These are phyloP conservation scores for Trachythela sp. DNA, from an alignment of 64 coral and sea anemone species.

Conservation along the genomic window DNA sequence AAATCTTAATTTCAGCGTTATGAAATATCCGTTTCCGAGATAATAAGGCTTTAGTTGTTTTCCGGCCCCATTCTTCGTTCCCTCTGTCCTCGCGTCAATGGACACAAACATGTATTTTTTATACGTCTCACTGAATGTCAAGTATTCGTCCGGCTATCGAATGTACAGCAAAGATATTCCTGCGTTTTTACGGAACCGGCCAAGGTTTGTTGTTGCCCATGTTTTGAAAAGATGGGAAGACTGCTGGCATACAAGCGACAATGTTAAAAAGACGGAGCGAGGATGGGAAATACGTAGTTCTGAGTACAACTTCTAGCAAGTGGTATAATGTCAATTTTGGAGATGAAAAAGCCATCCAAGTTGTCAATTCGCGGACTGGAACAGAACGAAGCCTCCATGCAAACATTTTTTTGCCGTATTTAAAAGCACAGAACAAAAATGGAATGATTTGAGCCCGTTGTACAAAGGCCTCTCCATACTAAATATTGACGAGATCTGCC, in stretches of 20 bases:
- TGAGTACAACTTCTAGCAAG: background rate
- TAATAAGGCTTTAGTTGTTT: background rate
- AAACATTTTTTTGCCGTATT: background rate
- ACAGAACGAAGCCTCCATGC: background rate
- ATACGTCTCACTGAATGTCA: background rate
- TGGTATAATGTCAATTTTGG: background rate
- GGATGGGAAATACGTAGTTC: background rate
- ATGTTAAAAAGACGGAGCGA: background rate
- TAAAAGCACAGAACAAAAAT: background rate
- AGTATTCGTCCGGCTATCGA: background rate
- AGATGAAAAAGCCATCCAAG: background rate
- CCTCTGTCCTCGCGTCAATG: no score
- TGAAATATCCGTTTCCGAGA: background rate
- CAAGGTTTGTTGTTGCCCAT: background rate
- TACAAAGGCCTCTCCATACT: background rate
- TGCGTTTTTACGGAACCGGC: background rate
- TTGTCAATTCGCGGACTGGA: background rate
- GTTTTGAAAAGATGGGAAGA: background rate
- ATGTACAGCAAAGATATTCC: background rate
- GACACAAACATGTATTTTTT: background rate
- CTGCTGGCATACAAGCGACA: background rate
- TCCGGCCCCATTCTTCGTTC: no score
- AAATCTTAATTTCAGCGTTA: background rate
- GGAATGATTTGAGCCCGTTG: background rate
- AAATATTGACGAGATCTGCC: background rate